Percentiles rank a stretch among this genome's conserved stretches.
Evolutionary conservation across 2,113 vertebrate species (phyloP).

Genomic region (Andinoacara biseriatus): DNA sequence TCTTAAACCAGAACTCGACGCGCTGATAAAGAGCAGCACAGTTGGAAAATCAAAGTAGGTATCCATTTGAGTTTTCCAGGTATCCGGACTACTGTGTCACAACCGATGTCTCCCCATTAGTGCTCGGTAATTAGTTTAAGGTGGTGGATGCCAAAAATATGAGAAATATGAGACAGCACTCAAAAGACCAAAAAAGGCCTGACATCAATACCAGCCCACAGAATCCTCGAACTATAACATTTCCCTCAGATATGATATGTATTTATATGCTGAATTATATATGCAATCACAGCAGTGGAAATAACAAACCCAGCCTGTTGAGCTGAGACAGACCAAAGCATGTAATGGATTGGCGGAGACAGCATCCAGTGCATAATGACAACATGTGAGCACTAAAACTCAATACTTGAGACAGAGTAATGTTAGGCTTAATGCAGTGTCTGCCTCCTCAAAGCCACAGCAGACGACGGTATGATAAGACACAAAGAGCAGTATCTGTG

Average conservation of each 20-base stretch:
- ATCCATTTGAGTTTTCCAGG: neutral
- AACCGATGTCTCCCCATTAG: no score
- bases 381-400: conserved; percentile 22
- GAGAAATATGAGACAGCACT: neutral
- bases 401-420: conserved; percentile 34
- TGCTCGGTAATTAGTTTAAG: neutral
- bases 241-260: neutral
- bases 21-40: neutral
- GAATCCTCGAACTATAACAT: neutral
- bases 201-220: neutral
- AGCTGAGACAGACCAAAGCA: neutral
- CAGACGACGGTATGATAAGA: conserved; percentile 38
- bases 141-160: neutral
- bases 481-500: conserved; percentile 17
- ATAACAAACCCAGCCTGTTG: neutral
- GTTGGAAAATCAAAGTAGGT: neutral
- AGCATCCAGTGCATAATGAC: conserved; percentile 24
- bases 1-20: neutral
- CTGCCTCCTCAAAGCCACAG: conserved; percentile 37
- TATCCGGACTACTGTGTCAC: neutral
- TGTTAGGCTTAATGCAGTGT: conserved; percentile 12
- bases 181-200: neutral
- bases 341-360: conserved; percentile 27
- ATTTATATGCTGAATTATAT: neutral
- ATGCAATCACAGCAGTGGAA: conserved; percentile 24